Percentiles rank a stretch among this genome's conserved stretches.
These are phyloP conservation scores for Rhinatrema bivittatum DNA, from an alignment of 2,797 vertebrate genomes.

Conservation along the genomic window DNA sequence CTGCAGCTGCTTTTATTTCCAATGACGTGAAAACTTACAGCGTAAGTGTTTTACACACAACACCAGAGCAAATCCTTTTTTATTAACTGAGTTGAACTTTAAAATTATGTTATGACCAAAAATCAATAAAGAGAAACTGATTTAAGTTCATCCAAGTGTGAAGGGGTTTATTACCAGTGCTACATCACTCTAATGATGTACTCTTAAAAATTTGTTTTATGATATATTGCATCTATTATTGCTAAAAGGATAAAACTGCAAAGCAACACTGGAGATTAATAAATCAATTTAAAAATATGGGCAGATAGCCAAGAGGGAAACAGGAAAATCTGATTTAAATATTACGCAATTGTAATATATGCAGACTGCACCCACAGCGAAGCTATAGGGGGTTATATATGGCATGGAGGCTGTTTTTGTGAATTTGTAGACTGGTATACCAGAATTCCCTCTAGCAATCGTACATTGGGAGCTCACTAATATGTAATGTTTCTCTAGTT, in stretches of 20 bases:
- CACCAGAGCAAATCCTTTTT: slow-evolving; percentile 60
- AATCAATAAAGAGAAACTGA: slow-evolving; percentile 81
- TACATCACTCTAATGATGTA: slow-evolving; percentile 77
- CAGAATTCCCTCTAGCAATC: slow-evolving; percentile 15
- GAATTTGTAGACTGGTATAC: neutral
- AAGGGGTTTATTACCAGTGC: slow-evolving; percentile 73
- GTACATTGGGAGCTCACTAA: neutral
- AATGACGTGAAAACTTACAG: slow-evolving; percentile 44
- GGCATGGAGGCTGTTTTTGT: slow-evolving; percentile 30
- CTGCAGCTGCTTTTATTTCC: slow-evolving; percentile 23
- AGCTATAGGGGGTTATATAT: slow-evolving; percentile 7
- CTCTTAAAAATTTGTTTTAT: slow-evolving; percentile 76
- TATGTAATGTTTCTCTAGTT: slow-evolving; percentile 38
- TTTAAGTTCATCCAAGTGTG: slow-evolving; percentile 76
- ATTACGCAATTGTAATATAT: slow-evolving; percentile 36
- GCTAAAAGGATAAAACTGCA: slow-evolving; percentile 75
- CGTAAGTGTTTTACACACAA: slow-evolving; percentile 46
- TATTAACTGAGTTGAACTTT: slow-evolving; percentile 79
- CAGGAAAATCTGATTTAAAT: slow-evolving; percentile 41
- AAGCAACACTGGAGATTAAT: slow-evolving; percentile 65
- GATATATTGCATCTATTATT: slow-evolving; percentile 76
- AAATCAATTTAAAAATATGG: slow-evolving; percentile 68
- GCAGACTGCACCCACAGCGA: slow-evolving; percentile 21
- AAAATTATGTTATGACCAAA: slow-evolving; percentile 80
- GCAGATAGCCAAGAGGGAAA: slow-evolving; percentile 49